These are phyloP conservation scores for Euwallacea similis DNA, from an alignment of 1,140 invertebrate genomes.

Conservation along the genomic window DNA sequence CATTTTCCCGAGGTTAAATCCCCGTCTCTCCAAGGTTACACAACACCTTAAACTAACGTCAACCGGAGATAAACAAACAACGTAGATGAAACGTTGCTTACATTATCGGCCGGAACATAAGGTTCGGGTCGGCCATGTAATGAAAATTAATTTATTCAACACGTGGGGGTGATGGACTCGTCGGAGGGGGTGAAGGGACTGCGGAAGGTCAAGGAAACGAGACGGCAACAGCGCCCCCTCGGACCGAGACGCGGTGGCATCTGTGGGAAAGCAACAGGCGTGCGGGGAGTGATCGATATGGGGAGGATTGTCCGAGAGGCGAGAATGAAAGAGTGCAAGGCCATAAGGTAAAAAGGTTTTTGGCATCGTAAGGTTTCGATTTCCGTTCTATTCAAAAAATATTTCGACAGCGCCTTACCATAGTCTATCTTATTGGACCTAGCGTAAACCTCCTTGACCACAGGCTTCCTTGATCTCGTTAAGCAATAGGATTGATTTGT, in stretches of 20 bases:
- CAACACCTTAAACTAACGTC: not conserved
- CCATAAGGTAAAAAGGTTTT: not conserved
- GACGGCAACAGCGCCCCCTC: slow-evolving; percentile 9
- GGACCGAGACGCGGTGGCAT: slow-evolving; percentile 10
- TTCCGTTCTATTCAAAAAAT: no score
- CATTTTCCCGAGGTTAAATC: no score
- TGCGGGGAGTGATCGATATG: slow-evolving; percentile 26
- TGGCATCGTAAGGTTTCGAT: no score
- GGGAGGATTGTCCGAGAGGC: slow-evolving; percentile 16
- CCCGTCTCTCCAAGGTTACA: no score
- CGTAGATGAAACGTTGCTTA: not conserved
- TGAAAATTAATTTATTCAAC: slow-evolving; percentile 27
- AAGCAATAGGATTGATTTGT: no score
- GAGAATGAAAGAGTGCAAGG: slow-evolving; percentile 14
- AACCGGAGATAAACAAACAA: not conserved
- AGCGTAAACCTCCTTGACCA: no score
- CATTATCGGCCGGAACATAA: not conserved
- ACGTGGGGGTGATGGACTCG: slow-evolving; percentile 8
- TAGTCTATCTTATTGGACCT: no score
- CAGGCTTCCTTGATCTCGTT: no score
- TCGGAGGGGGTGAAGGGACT: not conserved
- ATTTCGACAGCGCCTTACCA: no score
- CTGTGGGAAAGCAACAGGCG: slow-evolving; percentile 32
- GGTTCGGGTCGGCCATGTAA: not conserved
- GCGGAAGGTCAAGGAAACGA: slow-evolving; percentile 28